Evolutionary conservation across 2,888 invertebrate species (phyloP).

Genomic region (Spilarctia lutea): DNA sequence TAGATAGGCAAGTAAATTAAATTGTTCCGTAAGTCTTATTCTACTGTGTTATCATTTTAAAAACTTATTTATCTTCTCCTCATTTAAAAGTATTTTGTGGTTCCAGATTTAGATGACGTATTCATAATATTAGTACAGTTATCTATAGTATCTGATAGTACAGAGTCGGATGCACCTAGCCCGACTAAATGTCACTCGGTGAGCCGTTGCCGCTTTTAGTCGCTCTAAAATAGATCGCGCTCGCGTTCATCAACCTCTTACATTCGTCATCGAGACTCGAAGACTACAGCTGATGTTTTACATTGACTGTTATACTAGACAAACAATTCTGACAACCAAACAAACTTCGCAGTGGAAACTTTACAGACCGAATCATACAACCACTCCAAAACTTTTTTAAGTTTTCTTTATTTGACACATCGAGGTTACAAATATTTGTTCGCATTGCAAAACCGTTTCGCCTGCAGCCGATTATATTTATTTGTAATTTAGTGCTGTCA

Average conservation of each 20-base stretch:
- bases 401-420: constrained; percentile 43
- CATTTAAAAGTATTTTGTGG: constrained; percentile 42
- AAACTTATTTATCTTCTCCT: constrained; percentile 6
- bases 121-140: constrained; percentile 51
- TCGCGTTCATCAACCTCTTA: constrained; percentile 85
- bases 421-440: constrained; percentile 53
- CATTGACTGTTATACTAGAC: constrained; percentile 64
- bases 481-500: constrained; percentile 77
- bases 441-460: constrained; percentile 51
- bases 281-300: constrained; percentile 69
- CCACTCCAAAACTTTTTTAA: constrained; percentile 32
- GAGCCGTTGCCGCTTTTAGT: constrained; percentile 81
- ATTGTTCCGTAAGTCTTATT: neutral
- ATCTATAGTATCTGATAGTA: constrained; percentile 66
- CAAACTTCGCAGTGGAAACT: constrained; percentile 48
- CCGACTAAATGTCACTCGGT: constrained; percentile 85
- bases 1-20: constrained; percentile 2
- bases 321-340: constrained; percentile 48
- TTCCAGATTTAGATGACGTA: constrained; percentile 46
- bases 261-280: constrained; percentile 75
- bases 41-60: constrained; percentile 7
- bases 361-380: constrained; percentile 23
- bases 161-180: constrained; percentile 81
- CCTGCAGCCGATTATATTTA: constrained; percentile 56
- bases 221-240: constrained; percentile 81